Percentiles rank a stretch among this genome's conserved stretches.
Evolutionary conservation across 2,888 invertebrate species (phyloP).

Genomic region (Agrochola lychnidis): DNA sequence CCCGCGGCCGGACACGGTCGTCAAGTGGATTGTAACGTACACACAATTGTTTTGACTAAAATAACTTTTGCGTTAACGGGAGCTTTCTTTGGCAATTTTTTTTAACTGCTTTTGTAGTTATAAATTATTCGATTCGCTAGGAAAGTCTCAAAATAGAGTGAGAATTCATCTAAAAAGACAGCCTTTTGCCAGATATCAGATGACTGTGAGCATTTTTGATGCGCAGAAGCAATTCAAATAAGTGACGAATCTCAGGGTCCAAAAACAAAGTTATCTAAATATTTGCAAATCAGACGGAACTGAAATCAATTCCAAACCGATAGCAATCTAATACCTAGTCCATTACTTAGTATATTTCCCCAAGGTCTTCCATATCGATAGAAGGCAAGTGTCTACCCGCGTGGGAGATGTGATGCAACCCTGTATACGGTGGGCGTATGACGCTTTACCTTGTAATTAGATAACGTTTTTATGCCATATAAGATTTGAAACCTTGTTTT

Average conservation of each 20-base stretch:
- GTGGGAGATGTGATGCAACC: conserved; percentile 67
- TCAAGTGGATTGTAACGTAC: conserved; percentile 71
- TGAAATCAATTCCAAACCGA: conserved; percentile 9
- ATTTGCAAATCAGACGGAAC: neutral
- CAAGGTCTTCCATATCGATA: conserved; percentile 57
- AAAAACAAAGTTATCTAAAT: neutral
- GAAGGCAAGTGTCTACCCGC: conserved; percentile 52
- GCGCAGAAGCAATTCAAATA: neutral
- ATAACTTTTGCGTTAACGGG: conserved; percentile 54
- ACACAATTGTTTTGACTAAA: conserved; percentile 70
- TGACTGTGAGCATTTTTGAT: neutral
- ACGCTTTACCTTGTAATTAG: conserved; percentile 68
- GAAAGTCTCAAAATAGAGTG: neutral
- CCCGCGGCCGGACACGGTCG: conserved; percentile 71
- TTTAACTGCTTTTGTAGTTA: neutral
- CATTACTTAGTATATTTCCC: conserved; percentile 30
- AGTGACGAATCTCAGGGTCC: neutral
- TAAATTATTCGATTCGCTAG: neutral
- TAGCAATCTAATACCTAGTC: conserved; percentile 25
- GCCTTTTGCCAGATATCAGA: neutral
- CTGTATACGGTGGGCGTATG: conserved; percentile 54
- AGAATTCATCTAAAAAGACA: neutral
- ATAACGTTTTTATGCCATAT: conserved; percentile 68
- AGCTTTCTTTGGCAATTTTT: conserved; percentile 35
- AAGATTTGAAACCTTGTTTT: conserved; percentile 61